Evolutionary conservation across 2,797 vertebrate species (phyloP), one percentile per base, ranked within the genome.

Genomic region (Diplodus puntazzo): DNA sequence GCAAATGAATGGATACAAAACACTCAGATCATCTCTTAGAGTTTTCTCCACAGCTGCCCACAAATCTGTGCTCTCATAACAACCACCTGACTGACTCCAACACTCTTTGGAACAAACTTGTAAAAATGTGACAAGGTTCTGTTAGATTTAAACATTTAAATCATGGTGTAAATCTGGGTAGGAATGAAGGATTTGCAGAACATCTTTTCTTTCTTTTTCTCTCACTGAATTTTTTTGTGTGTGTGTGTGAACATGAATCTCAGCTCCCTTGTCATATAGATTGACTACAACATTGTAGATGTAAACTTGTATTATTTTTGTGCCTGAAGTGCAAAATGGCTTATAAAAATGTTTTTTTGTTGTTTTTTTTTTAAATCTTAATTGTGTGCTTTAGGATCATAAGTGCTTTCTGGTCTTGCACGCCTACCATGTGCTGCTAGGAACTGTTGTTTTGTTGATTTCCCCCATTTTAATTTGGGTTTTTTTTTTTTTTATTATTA

Each of bases 391-490:
- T 92, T 91, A 89, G 86, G 83, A 87, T 96, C 94, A 92, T 83
- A 98, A 97, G 97, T 98, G 97, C 97, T 98, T 97, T 96, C 96
- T 97, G 94, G 96, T 96, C 96, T 96, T 96, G 97, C 97, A 98
- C 97, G 95, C 95, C 94, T 96, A 95, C 94, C 94, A 95, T 95
- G 97, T 98, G 97, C 97, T 97, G 97, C 97, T 98, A 96, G 92
- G 88, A 96, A 85, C 70, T 73, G 73, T 82, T 39, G 34, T 93
- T 94, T 45, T 59, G 23, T 68, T 16, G 3, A 21, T 79, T 77
- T 34, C 30, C 20, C 23, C 27, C 25, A 17, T 27, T 55, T 55
- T 55, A 8, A 7, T 34, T 34, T 34, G n/a, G n/a, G n/a, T 39
- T 39, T 10, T 39, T 1, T 94, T 91, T 92, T 5, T 1, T 30